phyloP scores from a whole-genome alignment of 2,113 vertebrate genomes.

The Sinosuthora webbiana region DNA sequence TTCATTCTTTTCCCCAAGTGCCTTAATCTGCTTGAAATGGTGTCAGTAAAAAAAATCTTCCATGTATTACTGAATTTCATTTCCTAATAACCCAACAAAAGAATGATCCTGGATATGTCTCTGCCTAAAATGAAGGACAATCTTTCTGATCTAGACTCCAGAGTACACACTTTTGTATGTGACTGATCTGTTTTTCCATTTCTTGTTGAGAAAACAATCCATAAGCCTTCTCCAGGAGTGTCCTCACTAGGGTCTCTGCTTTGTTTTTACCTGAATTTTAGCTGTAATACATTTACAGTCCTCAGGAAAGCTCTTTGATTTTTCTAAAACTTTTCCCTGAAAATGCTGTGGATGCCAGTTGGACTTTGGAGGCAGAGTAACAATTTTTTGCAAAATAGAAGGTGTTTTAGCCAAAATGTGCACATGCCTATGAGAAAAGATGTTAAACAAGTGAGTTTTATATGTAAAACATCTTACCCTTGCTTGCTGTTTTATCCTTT shows the following conservation, averaged over 20 bases:
- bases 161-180: not conserved
- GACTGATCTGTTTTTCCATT: not conserved
- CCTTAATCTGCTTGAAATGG: not conserved
- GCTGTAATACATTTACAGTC: not conserved
- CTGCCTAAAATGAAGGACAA: not conserved
- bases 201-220: not conserved
- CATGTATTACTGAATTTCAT: not conserved
- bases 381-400: not conserved
- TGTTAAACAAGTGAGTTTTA: not conserved
- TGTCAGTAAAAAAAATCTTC: not conserved
- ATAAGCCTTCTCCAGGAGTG: not conserved
- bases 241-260: not conserved
- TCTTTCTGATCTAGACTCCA: not conserved
- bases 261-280: not conserved
- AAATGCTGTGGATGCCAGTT: not conserved
- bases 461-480: not conserved
- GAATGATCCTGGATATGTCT: not conserved
- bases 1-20: not conserved
- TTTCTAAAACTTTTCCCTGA: not conserved
- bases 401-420: not conserved
- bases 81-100: not conserved
- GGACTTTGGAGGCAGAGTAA: not conserved
- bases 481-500: not conserved
- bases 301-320: rapidly evolving
- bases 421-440: not conserved